Conservation (phyloP, 2,797 vertebrate species). For the Knipowitschia caucasica region DNA sequence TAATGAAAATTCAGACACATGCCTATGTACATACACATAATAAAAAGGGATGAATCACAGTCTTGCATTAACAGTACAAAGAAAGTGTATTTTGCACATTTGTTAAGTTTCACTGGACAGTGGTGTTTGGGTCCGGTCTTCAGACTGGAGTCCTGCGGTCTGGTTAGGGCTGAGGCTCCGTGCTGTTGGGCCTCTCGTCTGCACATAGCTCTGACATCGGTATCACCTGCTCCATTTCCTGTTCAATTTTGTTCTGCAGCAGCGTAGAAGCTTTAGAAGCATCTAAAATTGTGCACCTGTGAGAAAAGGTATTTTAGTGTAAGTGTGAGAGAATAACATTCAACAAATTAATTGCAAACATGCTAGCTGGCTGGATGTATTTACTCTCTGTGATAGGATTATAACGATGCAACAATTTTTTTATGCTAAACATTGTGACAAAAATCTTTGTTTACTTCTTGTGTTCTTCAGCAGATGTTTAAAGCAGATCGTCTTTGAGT, state of each 20-base stretch:
- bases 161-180: slow-evolving; percentile 48
- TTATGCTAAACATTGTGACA: slow-evolving; percentile 1
- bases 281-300: slow-evolving; percentile 44
- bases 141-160: slow-evolving; percentile 64
- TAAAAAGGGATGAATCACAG: slow-evolving; percentile 10
- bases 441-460: slow-evolving; percentile 48
- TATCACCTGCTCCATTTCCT: slow-evolving; percentile 36
- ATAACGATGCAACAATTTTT: neutral
- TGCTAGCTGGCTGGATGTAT: too few relatives aligned
- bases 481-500: slow-evolving; percentile 28
- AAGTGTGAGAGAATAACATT: too few relatives aligned
- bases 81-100: slow-evolving; percentile 15
- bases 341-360: too few relatives aligned
- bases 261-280: slow-evolving; percentile 36
- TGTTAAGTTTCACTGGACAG: slow-evolving; percentile 16
- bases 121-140: slow-evolving; percentile 28
- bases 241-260: slow-evolving; percentile 40
- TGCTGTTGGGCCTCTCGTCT: slow-evolving; percentile 31
- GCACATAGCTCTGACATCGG: slow-evolving; percentile 52
- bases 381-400: neutral
- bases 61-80: neutral
- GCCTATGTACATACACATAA: slow-evolving; percentile 24
- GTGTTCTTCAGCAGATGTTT: slow-evolving; percentile 46
- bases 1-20: slow-evolving; percentile 10
- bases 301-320: slow-evolving; percentile 10